Evolutionary conservation across 1,140 invertebrate species (phyloP), one percentile per base, ranked within the genome.

Genomic region (Anagrus nilaparvatae): DNA sequence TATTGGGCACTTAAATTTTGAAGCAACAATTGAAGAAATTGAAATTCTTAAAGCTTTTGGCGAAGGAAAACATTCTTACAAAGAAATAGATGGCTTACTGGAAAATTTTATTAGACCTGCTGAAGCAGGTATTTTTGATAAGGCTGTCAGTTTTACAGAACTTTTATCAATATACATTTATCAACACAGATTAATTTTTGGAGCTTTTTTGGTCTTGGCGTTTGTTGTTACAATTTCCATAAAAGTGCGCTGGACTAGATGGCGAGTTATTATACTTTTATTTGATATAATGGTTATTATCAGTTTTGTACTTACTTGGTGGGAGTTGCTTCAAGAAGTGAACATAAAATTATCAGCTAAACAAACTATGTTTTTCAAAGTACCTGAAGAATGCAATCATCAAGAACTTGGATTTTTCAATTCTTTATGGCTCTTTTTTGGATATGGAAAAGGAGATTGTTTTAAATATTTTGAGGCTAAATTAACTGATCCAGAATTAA

Each of bases 271-370:
- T 8, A 29, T 52, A 6, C 10, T 51, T 20, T 12, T 47, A 4
- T 27, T 54, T 5, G 31, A 52, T 28, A 8, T 56, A 5, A 46
- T 56, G 31, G 40, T 58, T 17, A 8, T 54, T 17, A 35, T 46
- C 0, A 62, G 60, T 42, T 64, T 55, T 30, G 40, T 57, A 7
- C 52, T 62, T 24, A 60, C 52, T 5, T 62, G 53, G 51, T 54
- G 50, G 46, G 46, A 55, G 8, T 50, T 63, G 27, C 14, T 62
- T 35, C 40, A 55, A 60, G 56, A 63, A 40, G 54, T 47, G 18
- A 47, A 58, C 39, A 54, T 59, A n/a, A 56, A 61, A 34, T 30
- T 44, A 39, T 33, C 29, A 23, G 48, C 54, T 3, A 35, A 46
- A 16, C 53, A 55, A 49, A 36, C 49, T 13, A 47, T 52, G 33